A percentile compares a stretch with the other conserved stretches of the same genome.
These are phyloP conservation scores for Chironomus striatipennis DNA, from an alignment of 1,140 invertebrate species.

Conservation along the genomic window DNA sequence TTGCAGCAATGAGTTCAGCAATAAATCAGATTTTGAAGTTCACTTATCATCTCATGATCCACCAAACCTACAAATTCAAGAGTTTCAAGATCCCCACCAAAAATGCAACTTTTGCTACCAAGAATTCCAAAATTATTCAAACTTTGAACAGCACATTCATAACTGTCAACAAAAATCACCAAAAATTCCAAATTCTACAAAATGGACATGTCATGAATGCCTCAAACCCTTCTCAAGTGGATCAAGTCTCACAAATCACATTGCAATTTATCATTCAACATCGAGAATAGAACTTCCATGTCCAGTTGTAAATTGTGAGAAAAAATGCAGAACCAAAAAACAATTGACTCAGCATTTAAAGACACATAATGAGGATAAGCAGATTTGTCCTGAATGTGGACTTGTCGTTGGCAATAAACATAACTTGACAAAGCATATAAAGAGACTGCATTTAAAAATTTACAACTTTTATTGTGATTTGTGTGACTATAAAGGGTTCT, in stretches of 20 bases:
- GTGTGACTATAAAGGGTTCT: background rate
- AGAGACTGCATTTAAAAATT: background rate
- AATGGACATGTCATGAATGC: background rate
- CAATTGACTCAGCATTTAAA: background rate
- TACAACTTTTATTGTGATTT: slow-evolving; percentile 8
- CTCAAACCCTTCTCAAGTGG: background rate
- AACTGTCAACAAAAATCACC: background rate
- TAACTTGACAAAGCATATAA: background rate
- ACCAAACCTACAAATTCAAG: background rate
- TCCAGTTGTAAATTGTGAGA: background rate
- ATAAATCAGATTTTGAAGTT: background rate
- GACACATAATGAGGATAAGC: background rate
- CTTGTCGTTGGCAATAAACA: background rate
- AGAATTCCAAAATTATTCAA: background rate
- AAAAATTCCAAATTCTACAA: background rate
- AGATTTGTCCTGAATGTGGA: background rate
- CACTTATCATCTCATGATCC: background rate
- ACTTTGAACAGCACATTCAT: background rate
- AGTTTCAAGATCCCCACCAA: background rate
- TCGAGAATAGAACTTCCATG: background rate
- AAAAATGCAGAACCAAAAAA: background rate
- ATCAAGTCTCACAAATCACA: background rate
- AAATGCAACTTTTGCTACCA: background rate
- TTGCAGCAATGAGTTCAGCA: background rate
- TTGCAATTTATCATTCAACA: background rate